Percentiles rank a stretch among this genome's conserved stretches.
Conservation (phyloP, 2,797 vertebrate species). For the Cichlasoma orientale region DNA sequence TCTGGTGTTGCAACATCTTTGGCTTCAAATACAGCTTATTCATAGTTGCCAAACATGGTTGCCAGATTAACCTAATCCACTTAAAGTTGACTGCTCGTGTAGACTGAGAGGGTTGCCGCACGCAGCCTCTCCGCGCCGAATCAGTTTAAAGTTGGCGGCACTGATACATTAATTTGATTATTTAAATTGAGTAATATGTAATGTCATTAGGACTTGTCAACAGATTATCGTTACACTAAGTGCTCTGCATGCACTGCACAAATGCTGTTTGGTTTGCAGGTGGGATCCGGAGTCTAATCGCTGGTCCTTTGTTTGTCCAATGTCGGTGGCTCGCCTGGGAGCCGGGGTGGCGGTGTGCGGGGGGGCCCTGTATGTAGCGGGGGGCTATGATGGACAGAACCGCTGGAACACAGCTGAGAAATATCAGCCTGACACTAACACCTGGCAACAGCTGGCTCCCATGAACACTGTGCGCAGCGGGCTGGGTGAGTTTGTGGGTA, state of each 20-base stretch:
- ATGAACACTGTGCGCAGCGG: constrained; percentile 83
- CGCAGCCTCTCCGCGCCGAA: not conserved
- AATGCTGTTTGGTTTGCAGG: constrained; percentile 61
- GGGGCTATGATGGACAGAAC: constrained; percentile 83
- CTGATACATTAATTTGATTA: constrained; percentile 1
- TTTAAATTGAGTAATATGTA: not conserved
- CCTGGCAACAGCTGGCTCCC: constrained; percentile 81
- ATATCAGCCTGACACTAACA: constrained; percentile 83
- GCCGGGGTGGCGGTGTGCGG: constrained; percentile 79
- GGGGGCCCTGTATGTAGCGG: constrained; percentile 82
- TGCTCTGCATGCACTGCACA: not conserved
- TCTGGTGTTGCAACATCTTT: constrained; percentile 23
- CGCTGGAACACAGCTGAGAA: constrained; percentile 83
- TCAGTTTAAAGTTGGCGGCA: not conserved
- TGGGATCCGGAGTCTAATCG: constrained; percentile 84
- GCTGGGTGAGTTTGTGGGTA: constrained; percentile 74
- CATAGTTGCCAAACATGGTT: constrained; percentile 55
- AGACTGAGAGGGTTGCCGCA: constrained; percentile 38
- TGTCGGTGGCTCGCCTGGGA: constrained; percentile 83
- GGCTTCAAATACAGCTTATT: constrained; percentile 57
- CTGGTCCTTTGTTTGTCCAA: constrained; percentile 81
- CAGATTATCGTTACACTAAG: not conserved
- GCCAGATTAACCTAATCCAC: constrained; percentile 68
- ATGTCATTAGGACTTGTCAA: not conserved
- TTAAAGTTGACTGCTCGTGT: constrained; percentile 58